A percentile compares a stretch with the other conserved stretches of the same genome.
phyloP scores from a whole-genome alignment of 1,140 invertebrate genomes.

The Drosophila nikananu region DNA sequence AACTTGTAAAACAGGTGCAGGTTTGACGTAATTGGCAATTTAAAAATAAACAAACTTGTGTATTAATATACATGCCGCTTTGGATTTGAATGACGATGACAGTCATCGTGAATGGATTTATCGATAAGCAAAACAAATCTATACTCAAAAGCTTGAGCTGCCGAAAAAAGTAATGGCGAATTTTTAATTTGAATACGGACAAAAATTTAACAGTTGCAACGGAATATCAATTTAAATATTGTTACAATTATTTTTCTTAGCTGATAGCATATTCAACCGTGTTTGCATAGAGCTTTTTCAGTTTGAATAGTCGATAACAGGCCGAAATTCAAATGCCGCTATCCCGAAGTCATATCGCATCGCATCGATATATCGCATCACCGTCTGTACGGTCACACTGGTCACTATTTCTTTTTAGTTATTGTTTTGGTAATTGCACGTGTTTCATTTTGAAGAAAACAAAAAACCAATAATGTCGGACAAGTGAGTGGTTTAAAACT shows the following conservation, averaged over 20 bases:
- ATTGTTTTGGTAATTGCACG: constrained; percentile 73
- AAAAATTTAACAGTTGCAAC: too few relatives aligned
- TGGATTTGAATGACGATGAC: not conserved
- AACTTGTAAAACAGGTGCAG: not conserved
- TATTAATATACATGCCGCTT: not conserved
- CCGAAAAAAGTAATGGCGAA: not conserved
- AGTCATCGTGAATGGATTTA: not conserved
- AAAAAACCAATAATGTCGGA: constrained; percentile 65
- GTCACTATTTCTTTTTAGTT: constrained; percentile 34
- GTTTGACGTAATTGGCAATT: too few relatives aligned
- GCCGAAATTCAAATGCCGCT: too few relatives aligned
- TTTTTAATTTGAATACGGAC: not conserved
- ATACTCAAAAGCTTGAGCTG: not conserved
- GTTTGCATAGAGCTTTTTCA: not conserved
- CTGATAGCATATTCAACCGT: too few relatives aligned
- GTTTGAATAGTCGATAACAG: not conserved
- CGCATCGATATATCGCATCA: not conserved
- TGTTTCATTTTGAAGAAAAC: constrained; percentile 51
- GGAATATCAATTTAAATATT: too few relatives aligned
- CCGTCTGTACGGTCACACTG: not conserved
- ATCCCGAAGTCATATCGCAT: not conserved
- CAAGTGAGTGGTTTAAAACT: constrained; percentile 55
- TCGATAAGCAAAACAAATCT: not conserved
- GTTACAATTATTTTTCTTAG: too few relatives aligned
- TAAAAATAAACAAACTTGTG: too few relatives aligned